A percentile compares a stretch with the other conserved stretches of the same genome.
These are phyloP conservation scores for Omphaloscelis lunosa DNA, from an alignment of 2,888 invertebrate genomes.

Conservation along the genomic window DNA sequence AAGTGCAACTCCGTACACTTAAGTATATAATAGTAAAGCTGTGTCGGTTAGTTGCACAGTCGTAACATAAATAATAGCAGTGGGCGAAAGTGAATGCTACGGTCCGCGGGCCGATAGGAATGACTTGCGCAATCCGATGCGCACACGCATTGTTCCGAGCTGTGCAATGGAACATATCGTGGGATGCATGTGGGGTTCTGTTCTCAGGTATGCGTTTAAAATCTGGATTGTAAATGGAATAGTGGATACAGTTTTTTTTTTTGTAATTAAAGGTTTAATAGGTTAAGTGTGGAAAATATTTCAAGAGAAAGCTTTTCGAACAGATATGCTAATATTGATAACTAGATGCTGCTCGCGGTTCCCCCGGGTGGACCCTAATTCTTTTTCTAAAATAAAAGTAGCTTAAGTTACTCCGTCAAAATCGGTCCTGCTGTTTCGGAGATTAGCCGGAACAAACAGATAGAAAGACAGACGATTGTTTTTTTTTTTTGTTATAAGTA, in stretches of 20 bases:
- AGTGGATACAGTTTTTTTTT: not conserved
- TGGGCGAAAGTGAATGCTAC: slow-evolving; percentile 77
- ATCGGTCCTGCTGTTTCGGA: too few relatives aligned
- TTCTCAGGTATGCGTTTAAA: slow-evolving; percentile 41
- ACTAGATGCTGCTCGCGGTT: too few relatives aligned
- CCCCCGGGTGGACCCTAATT: too few relatives aligned
- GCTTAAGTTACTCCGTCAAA: too few relatives aligned
- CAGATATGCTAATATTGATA: not conserved
- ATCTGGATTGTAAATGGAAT: slow-evolving; percentile 19
- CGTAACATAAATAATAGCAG: slow-evolving; percentile 68
- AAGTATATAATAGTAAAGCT: slow-evolving; percentile 35
- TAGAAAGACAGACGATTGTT: too few relatives aligned
- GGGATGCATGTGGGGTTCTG: slow-evolving; percentile 62
- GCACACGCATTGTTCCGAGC: slow-evolving; percentile 71
- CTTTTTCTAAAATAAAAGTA: too few relatives aligned
- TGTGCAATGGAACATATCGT: slow-evolving; percentile 69
- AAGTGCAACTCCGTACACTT: not conserved
- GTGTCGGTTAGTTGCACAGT: slow-evolving; percentile 58
- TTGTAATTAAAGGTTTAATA: not conserved
- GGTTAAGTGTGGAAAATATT: not conserved
- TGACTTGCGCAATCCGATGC: slow-evolving; percentile 79
- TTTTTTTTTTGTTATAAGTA: too few relatives aligned
- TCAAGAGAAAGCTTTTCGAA: not conserved
- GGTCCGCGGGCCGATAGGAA: slow-evolving; percentile 74
- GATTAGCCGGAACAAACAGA: too few relatives aligned